phyloP scores from a whole-genome alignment of 2,113 vertebrate genomes.

The Chaenogobius annularis region DNA sequence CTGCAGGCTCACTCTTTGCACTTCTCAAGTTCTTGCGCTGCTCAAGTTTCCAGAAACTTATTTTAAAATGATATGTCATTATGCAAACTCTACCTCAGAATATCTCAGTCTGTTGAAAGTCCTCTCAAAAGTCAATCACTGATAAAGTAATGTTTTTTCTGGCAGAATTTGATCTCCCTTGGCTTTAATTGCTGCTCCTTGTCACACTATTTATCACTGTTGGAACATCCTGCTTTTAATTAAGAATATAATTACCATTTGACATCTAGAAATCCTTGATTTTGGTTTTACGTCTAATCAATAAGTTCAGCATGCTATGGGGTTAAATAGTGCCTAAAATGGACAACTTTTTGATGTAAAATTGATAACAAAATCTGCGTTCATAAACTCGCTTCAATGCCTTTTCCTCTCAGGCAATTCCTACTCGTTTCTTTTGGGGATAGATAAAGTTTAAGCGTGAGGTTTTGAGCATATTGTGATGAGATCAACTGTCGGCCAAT shows the following conservation, averaged over 20 bases:
- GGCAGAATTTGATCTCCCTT: neutral
- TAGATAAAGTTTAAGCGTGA: too few relatives aligned
- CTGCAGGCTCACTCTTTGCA: too few relatives aligned
- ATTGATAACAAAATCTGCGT: neutral
- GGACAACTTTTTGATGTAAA: neutral
- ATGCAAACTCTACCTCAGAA: too few relatives aligned
- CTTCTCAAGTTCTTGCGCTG: too few relatives aligned
- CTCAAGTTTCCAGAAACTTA: too few relatives aligned
- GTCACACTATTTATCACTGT: neutral
- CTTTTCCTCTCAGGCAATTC: too few relatives aligned
- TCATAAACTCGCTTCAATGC: neutral
- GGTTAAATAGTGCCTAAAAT: neutral
- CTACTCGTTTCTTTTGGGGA: neutral
- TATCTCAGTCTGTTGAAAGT: neutral
- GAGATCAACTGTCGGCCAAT: neutral
- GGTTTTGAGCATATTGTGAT: neutral
- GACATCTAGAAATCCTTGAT: neutral
- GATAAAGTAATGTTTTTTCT: neutral
- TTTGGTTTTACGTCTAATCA: neutral
- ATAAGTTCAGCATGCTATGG: neutral
- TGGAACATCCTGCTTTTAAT: neutral
- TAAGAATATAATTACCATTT: neutral
- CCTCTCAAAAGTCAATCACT: neutral
- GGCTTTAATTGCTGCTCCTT: neutral
- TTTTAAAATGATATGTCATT: too few relatives aligned